Conservation (phyloP, 2,888 invertebrate species). For the Acanthopleura granulata region DNA sequence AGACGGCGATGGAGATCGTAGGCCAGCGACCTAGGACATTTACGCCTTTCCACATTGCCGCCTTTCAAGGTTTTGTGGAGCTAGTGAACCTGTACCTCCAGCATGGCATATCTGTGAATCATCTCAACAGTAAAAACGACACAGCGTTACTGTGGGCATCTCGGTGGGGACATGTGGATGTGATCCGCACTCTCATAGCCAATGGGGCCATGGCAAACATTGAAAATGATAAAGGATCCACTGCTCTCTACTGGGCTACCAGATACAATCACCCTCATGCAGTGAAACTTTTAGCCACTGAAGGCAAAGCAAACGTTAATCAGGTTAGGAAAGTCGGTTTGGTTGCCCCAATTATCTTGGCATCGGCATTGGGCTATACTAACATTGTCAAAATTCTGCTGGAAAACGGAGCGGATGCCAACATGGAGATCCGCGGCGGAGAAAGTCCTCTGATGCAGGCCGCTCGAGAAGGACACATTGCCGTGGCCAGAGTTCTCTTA, state of each 20-base stretch:
- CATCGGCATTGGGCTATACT: constrained; percentile 59
- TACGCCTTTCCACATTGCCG: constrained; percentile 55
- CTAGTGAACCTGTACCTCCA: constrained; percentile 40
- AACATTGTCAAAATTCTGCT: constrained; percentile 48
- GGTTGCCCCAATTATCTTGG: constrained; percentile 62
- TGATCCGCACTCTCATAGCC: constrained; percentile 43
- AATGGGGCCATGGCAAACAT: constrained; percentile 48
- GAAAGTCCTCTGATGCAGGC: constrained; percentile 68
- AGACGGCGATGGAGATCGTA: constrained; percentile 53
- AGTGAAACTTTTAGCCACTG: constrained; percentile 48
- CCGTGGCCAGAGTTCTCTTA: constrained; percentile 55
- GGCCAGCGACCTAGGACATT: constrained; percentile 63
- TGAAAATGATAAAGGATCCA: constrained; percentile 65
- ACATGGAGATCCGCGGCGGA: constrained; percentile 56
- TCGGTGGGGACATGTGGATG: constrained; percentile 52
- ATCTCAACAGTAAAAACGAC: constrained; percentile 60
- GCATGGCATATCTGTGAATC: constrained; percentile 42
- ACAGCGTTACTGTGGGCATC: constrained; percentile 67
- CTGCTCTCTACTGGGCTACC: constrained; percentile 67
- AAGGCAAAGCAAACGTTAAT: constrained; percentile 58
- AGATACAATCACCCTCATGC: constrained; percentile 58
- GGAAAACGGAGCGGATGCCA: constrained; percentile 54
- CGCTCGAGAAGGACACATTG: constrained; percentile 62
- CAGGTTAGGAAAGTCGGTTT: constrained; percentile 60
- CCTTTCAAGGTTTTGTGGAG: constrained; percentile 45